These are phyloP conservation scores for Masticophis lateralis DNA, from an alignment of 2,797 vertebrate species.

Conservation along the genomic window DNA sequence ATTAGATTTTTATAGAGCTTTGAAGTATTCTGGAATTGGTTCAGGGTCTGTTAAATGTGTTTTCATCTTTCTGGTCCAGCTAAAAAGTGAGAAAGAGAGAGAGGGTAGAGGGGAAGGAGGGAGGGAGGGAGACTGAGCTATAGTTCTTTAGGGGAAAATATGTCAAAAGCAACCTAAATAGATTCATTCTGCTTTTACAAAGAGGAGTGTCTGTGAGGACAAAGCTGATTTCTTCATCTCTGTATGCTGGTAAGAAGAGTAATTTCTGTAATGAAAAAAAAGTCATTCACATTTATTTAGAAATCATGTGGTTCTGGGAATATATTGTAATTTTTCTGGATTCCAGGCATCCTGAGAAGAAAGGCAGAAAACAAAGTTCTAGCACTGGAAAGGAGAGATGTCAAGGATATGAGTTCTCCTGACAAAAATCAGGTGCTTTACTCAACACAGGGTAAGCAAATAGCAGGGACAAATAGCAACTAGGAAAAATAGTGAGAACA, in stretches of 20 bases:
- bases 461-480: not conserved
- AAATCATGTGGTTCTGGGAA: not conserved
- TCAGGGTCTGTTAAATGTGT: constrained; percentile 3
- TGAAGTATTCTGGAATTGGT: not conserved
- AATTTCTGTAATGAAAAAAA: not conserved
- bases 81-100: not conserved
- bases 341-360: not conserved
- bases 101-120: not conserved
- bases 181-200: constrained; percentile 8
- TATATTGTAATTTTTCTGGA: not conserved
- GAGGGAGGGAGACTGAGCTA: not conserved
- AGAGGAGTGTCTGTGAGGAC: not conserved
- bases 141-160: not conserved
- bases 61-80: constrained; percentile 11
- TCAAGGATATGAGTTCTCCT: not conserved
- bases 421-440: not conserved
- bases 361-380: not conserved
- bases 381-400: not conserved
- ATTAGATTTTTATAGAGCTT: constrained; percentile 22
- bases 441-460: not conserved
- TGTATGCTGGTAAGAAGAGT: constrained; percentile 7
- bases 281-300: not conserved
- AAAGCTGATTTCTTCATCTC: not conserved
- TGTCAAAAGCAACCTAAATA: constrained; percentile 22
- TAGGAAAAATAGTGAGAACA: not conserved